phyloP scores from a whole-genome alignment of 2,888 invertebrate genomes.

The Microdon myrmicae region DNA sequence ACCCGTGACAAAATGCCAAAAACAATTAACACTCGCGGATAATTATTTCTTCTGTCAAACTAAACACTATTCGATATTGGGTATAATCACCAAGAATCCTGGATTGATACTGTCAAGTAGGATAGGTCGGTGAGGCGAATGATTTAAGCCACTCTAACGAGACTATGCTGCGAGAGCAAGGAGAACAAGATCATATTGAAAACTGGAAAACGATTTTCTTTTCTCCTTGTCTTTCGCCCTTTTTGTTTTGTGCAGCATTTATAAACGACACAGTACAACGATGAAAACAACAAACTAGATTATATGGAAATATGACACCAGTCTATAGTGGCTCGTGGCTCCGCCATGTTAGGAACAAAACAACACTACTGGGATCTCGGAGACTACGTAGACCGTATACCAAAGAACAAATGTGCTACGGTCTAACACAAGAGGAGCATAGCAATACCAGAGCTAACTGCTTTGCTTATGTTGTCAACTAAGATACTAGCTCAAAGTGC shows the following conservation, averaged over 20 bases:
- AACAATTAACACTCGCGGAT: conserved; percentile 1
- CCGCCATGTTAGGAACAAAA: conserved; percentile 35
- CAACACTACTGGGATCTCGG: conserved; percentile 37
- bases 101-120: no score
- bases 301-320: neutral
- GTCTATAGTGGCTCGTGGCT: conserved; percentile 1
- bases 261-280: neutral
- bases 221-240: no score
- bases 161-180: conserved; percentile 1
- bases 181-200: neutral
- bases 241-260: neutral
- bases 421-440: conserved; percentile 25
- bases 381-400: conserved; percentile 38
- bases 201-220: neutral
- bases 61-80: conserved; percentile 11
- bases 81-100: no score
- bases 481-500: no score
- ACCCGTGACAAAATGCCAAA: neutral
- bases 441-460: conserved; percentile 7
- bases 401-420: conserved; percentile 41
- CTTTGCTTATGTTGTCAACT: conserved; percentile 10
- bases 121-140: conserved; percentile 14
- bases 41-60: conserved; percentile 35
- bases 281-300: conserved; percentile 12
- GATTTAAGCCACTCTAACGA: conserved; percentile 24